Evolutionary conservation across 2,797 vertebrate genomes (phyloP), one percentile per base, ranked within the genome.

Genomic region (Danio choprae): DNA sequence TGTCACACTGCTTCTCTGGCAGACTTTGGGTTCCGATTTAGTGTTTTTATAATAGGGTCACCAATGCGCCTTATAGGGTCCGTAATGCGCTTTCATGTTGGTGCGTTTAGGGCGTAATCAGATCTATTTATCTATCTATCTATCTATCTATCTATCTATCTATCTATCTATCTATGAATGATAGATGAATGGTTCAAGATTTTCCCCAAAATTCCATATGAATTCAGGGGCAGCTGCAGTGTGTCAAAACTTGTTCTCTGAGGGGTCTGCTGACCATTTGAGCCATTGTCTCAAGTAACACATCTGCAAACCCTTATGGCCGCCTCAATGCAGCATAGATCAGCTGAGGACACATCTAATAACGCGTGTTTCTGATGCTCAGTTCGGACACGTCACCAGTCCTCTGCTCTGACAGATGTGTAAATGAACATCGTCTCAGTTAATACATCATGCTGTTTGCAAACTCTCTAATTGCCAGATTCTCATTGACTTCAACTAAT

Each of bases 341-440:
- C 62, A 77, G 20, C 38, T 36, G 74, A 77, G 62, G 62, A 67
- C 60, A 58, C 51, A 9, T 67, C 20, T 16, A 29, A 29, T 29
- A 38, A 67, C 0, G 13, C 63, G 65, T 44, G 51, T 48, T 38
- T 77, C 51, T 67, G 15, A 48, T 67, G 58, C 51, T 46, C 41
- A 64, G 41, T 29, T 11, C 44, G 20, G 15, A 70, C 29, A 15
- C 18, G 20, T 59, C 41, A 46, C 13, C 18, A 46, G 18, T n/a
- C 41, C 38, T 44, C 7, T n/a, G 40, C 43, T 7, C 53, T 40
- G 12, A 68, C 41, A 41, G 22, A 22, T 56, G 16, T 38, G 41
- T 4, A 69, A 46, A 20, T 46, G 40, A 68, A 20, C 41, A 46
- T 68, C 51, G 36, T 58, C 53, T 48, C 46, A 20, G 18, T 15